Percentiles rank a stretch among this genome's conserved stretches.
phyloP scores from a whole-genome alignment of 2,888 invertebrate genomes.

The Branchellion lobata region DNA sequence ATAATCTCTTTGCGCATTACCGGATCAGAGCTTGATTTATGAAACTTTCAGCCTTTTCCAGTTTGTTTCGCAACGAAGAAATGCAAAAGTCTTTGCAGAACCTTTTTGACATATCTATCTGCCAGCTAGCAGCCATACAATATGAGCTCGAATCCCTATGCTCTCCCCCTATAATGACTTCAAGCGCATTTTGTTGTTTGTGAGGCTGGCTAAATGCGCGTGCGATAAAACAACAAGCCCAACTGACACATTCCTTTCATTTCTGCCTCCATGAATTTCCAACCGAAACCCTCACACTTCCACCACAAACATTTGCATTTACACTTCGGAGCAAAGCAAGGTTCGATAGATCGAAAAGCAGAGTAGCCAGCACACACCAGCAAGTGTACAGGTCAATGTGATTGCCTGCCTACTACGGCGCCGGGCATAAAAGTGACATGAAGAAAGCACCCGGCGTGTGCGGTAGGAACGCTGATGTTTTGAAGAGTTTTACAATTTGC shows the following conservation, averaged over 20 bases:
- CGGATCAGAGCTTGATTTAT: conserved; percentile 10
- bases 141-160: not conserved
- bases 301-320: too few relatives aligned
- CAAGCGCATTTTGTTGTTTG: too few relatives aligned
- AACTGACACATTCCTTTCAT: too few relatives aligned
- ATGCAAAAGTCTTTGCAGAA: not conserved
- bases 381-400: too few relatives aligned
- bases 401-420: too few relatives aligned
- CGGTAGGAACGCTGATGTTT: not conserved
- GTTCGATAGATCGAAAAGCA: too few relatives aligned
- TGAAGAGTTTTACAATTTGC: not conserved
- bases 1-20: conserved; percentile 2
- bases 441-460: not conserved
- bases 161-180: not conserved
- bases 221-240: too few relatives aligned
- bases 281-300: too few relatives aligned
- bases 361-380: too few relatives aligned
- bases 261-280: too few relatives aligned
- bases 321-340: too few relatives aligned
- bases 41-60: not conserved
- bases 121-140: not conserved
- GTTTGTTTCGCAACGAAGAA: not conserved
- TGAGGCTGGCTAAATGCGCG: too few relatives aligned
- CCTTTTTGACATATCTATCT: not conserved
- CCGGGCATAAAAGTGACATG: not conserved